Base-by-base conservation (phyloP, 2,797 vertebrate genomes). In the Esox masquinongy region DNA sequence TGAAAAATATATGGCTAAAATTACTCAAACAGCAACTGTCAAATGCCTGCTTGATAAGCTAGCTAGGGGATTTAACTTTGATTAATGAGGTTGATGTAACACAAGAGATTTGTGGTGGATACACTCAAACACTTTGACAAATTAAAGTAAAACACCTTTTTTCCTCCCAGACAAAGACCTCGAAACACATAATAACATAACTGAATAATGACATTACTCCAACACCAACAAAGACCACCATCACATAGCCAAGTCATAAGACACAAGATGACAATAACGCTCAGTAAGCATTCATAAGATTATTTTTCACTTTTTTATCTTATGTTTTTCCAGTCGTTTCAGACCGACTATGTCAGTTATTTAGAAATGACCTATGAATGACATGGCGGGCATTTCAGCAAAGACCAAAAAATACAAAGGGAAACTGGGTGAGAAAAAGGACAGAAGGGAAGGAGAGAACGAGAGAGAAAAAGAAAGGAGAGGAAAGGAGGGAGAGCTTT, bases 1-100 rank as follows among this genome's bases (percentile, higher is more conserved):
- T 29, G n/a, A 74, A 77, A 80, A 2, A 61, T 64, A 36, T 22
- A 2, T 43, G 53, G 76, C 68, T 80, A 51, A 79, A 76, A 83
- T 80, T 24, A 66, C 49, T 6, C 17, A 59, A 69, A 0, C 26
- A 24, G 64, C 61, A 80, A 79, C 71, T 78, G 26, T 76, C 66
- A 68, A 73, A 70, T 73, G 79, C 72, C n/a, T 36, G 36, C 79
- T 78, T n/a, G 76, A 47, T 71, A 78, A 24, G 22, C 56, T 4
- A 24, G n/a, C 56, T 59, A 24, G n/a, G 72, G 14, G 39, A 70
- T 68, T 82, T 83, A 53, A 75, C 29, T 73, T 68, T 74, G 72
- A 83, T 56, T 24, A 15, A 7, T 31, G 39, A 24, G 36, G 26
- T 64, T 74, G 11, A 4, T 0, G 0, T 59, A 74, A 39, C 15